Base-by-base conservation (phyloP, 2,888 invertebrate genomes). In the Scrobipalpa costella region DNA sequence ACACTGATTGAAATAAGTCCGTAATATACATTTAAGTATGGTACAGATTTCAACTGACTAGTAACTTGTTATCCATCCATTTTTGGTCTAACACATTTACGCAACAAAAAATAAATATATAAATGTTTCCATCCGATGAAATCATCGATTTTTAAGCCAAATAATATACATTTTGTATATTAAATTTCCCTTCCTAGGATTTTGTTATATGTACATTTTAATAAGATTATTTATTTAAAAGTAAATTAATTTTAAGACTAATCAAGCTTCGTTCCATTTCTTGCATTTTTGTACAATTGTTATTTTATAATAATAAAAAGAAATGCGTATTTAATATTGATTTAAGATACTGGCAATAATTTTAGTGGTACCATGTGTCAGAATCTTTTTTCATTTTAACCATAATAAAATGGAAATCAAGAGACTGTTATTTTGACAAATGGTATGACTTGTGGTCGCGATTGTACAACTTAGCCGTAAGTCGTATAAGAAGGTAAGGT, bases 211-310 rank as follows among this genome's bases (percentile, higher is more conserved):
- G 80, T 85, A 84, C 75, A 84, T 80, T 80, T 55, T 75, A 74
- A 78, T 79, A 78, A 81, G 81, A 84, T 85, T 82, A 85, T 86
- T 86, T 86, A 84, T 84, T 83, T 82, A 77, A 75, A 82, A 58
- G 79, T 81, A 79, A 80, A 75, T 76, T 81, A 76, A 77, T 77
- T 76, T 69, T 75, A 73, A 67, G 65, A 69, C 71, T 72, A 74
- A 73, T 75, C 73, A 81, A 83, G 73, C 84, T 85, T 87, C 85
- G 87, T 90, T 90, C 90, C 88, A 88, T 84, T 84, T 84, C 79
- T 83, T 86, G 90, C 90, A 90, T 90, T 90, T 86, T 88, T 86
- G 85, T 88, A 83, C 84, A 83, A 88, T 84, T 88, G 89, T 89
- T 90, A 84, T 80, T 86, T 87, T 85, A 81, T 84, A 85, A 77